These are phyloP conservation scores for Parelbella ahira DNA, from an alignment of 2,888 invertebrate genomes.

Conservation along the genomic window DNA sequence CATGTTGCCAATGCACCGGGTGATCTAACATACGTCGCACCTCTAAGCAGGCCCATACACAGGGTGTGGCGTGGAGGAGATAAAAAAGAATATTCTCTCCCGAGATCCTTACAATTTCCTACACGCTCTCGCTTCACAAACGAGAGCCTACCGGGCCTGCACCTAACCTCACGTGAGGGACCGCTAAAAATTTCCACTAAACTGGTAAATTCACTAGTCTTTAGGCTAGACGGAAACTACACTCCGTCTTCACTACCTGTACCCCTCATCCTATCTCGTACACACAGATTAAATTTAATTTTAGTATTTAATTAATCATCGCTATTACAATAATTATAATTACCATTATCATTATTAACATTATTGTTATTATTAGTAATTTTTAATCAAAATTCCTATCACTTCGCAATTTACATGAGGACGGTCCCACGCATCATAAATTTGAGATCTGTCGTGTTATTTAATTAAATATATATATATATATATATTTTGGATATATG, in stretches of 20 bases:
- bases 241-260: slow-evolving; percentile 43
- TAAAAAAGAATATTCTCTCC: too few relatives aligned
- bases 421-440: slow-evolving; percentile 76
- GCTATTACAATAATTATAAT: slow-evolving; percentile 1
- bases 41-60: slow-evolving; percentile 24
- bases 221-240: slow-evolving; percentile 65
- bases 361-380: too few relatives aligned
- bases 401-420: slow-evolving; percentile 70
- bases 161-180: slow-evolving; percentile 55
- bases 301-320: slow-evolving; percentile 35
- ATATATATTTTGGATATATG: too few relatives aligned
- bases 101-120: not conserved
- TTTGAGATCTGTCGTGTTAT: slow-evolving; percentile 68
- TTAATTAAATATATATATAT: too few relatives aligned
- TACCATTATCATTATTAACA: not conserved
- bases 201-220: slow-evolving; percentile 64
- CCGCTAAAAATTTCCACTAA: slow-evolving; percentile 62
- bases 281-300: slow-evolving; percentile 29
- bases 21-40: slow-evolving; percentile 44
- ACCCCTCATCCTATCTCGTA: slow-evolving; percentile 30
- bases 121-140: slow-evolving; percentile 7
- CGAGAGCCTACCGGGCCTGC: slow-evolving; percentile 13
- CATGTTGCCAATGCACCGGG: slow-evolving; percentile 65
- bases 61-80: too few relatives aligned
- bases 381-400: slow-evolving; percentile 67